phyloP scores from a whole-genome alignment of 2,888 invertebrate genomes.

The Drosophila kokeensis region DNA sequence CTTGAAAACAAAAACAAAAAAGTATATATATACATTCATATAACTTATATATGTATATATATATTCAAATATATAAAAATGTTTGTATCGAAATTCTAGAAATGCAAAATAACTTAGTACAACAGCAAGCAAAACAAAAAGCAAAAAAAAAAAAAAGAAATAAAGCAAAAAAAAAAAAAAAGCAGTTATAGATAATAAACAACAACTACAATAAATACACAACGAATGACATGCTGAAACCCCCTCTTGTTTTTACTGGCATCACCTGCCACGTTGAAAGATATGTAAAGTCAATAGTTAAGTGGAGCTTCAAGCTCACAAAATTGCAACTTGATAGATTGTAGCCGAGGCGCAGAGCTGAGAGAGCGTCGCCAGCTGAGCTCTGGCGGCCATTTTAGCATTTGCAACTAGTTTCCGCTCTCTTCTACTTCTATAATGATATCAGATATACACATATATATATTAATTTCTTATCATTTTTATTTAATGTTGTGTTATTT shows the following conservation, averaged over 20 bases:
- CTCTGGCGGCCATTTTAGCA: slow-evolving; percentile 40
- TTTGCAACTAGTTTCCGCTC: slow-evolving; percentile 49
- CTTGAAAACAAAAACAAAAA: slow-evolving; percentile 83
- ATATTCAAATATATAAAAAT: slow-evolving; percentile 39
- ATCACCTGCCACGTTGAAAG: slow-evolving; percentile 28
- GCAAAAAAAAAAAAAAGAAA: neutral
- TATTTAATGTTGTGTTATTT: slow-evolving; percentile 35
- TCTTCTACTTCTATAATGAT: slow-evolving; percentile 35
- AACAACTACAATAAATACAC: slow-evolving; percentile 64
- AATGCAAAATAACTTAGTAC: slow-evolving; percentile 32
- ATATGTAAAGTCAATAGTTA: slow-evolving; percentile 36
- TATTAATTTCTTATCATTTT: slow-evolving; percentile 11
- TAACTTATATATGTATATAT: slow-evolving; percentile 39
- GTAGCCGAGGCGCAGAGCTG: slow-evolving; percentile 41
- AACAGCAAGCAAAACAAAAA: slow-evolving; percentile 20
- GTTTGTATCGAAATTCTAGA: slow-evolving; percentile 41
- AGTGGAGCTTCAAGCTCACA: slow-evolving; percentile 10
- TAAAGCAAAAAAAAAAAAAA: slow-evolving; percentile 19
- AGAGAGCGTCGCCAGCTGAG: slow-evolving; percentile 36
- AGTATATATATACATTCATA: slow-evolving; percentile 35
- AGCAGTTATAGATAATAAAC: slow-evolving; percentile 63
- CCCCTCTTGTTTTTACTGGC: slow-evolving; percentile 76
- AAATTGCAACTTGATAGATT: slow-evolving; percentile 15
- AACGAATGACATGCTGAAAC: slow-evolving; percentile 77
- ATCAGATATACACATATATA: slow-evolving; percentile 26